Evolutionary conservation across 1,140 invertebrate genomes (phyloP).

Genomic region (Drosophila bifasciata): DNA sequence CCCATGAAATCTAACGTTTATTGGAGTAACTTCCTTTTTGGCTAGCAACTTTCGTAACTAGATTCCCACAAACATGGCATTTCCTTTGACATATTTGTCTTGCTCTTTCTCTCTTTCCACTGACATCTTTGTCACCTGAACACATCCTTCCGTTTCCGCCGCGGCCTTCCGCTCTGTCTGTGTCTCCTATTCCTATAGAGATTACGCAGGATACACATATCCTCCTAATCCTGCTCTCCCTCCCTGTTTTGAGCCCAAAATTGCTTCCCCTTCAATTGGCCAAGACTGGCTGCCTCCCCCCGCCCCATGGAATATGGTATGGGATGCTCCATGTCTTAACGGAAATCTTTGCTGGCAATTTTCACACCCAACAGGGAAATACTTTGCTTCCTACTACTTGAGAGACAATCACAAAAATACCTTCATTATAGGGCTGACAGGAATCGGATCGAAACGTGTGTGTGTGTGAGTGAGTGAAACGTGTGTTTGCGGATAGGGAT

Average conservation of each 20-base stretch:
- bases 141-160: constrained; percentile 21
- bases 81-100: constrained; percentile 17
- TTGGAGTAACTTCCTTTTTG: constrained; percentile 12
- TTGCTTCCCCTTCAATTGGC: constrained; percentile 60
- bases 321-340: constrained; percentile 44
- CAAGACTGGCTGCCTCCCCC: constrained; percentile 17
- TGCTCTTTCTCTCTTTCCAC: constrained; percentile 1
- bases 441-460: constrained; percentile 53
- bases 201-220: constrained; percentile 15
- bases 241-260: constrained; percentile 49
- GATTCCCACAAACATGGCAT: not conserved
- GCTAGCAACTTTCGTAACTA: constrained; percentile 13
- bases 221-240: constrained; percentile 41
- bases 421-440: constrained; percentile 61
- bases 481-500: constrained; percentile 15
- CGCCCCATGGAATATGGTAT: not conserved
- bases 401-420: constrained; percentile 64
- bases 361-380: constrained; percentile 51
- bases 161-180: constrained; percentile 24
- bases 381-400: constrained; percentile 42
- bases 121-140: constrained; percentile 65
- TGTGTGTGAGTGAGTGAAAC: not conserved
- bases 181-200: constrained; percentile 40
- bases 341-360: constrained; percentile 68
- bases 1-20: constrained; percentile 17